Base-by-base conservation (phyloP, 2,888 invertebrate species). In the Melinaea menophilus region DNA sequence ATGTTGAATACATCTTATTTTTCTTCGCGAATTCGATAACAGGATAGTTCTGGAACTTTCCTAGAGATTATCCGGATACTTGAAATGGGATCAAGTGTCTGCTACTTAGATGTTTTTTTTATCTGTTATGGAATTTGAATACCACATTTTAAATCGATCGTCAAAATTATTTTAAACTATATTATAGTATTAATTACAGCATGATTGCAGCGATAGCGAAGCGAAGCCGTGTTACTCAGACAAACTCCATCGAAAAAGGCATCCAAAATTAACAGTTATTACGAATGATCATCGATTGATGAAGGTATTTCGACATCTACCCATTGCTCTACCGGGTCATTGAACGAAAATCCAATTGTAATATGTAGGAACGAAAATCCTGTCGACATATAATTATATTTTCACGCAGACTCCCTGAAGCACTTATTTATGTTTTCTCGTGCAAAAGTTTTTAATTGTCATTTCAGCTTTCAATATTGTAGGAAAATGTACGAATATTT, bases 11-110 rank as follows among this genome's bases (percentile, higher is more conserved):
- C 79, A 80, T 79, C 75, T 70, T 77, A 79, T 79, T 80, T 81
- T 81, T 79, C 76, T 77, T 78, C 67, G 66, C 62, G 68, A 81
- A 80, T 79, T 78, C 72, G 73, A 77, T 78, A 77, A 77, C 77
- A 74, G 71, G 73, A 71, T 78, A 77, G 74, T 77, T 74, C 69
- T 64, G 48, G 66, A 78, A 80, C 70, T 79, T 79, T 75, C 75
- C 75, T 77, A 75, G 79, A 80, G 79, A 81, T 79, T 80, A 78
- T 76, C 69, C 70, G 74, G 75, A 75, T 72, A 72, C 71, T 68
- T 70, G 59, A 66, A 66, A 63, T 67, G 67, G 67, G 67, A 60
- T 63, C 65, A 41, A 57, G 48, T 59, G 60, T 56, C 56, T 60
- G 62, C 59, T 56, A 57, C 59, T 34, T 48, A 60, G 58, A 58